These are phyloP conservation scores for Dasysyrphus albostriatus DNA, from an alignment of 2,888 invertebrate genomes.

Conservation along the genomic window DNA sequence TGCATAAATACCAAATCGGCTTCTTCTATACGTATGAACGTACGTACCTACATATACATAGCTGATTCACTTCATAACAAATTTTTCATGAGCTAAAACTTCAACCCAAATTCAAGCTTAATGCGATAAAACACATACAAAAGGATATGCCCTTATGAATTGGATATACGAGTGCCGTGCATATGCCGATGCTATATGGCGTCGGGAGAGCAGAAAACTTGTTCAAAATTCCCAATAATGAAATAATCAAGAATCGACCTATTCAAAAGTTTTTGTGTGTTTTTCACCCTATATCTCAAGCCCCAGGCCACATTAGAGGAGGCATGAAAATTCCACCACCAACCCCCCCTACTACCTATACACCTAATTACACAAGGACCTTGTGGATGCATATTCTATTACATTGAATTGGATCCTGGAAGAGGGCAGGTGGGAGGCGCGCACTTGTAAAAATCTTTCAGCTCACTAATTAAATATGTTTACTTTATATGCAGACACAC, in stretches of 20 bases:
- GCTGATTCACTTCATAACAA: constrained; percentile 41
- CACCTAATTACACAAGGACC: constrained; percentile 60
- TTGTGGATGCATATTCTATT: constrained; percentile 65
- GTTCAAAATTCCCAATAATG: constrained; percentile 68
- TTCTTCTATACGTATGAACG: constrained; percentile 1
- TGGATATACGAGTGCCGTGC: constrained; percentile 7
- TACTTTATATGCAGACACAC: constrained; percentile 55
- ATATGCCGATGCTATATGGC: neutral
- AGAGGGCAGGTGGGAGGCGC: neutral
- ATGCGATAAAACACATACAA: constrained; percentile 58
- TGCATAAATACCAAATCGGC: constrained; percentile 66
- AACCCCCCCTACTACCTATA: neutral
- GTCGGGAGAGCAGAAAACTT: constrained; percentile 51
- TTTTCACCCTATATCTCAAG: neutral
- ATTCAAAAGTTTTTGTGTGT: constrained; percentile 68
- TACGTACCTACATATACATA: neutral
- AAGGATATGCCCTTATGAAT: constrained; percentile 62
- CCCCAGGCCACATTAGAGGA: neutral
- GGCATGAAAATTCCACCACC: neutral
- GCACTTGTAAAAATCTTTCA: constrained; percentile 56
- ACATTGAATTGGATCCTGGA: constrained; percentile 42
- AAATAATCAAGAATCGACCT: constrained; percentile 72
- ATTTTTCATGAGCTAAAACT: constrained; percentile 63
- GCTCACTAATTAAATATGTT: constrained; percentile 70
- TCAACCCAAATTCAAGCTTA: constrained; percentile 47